Evolutionary conservation across 2,113 vertebrate genomes (phyloP).

Genomic region (Lampris megalopsis): DNA sequence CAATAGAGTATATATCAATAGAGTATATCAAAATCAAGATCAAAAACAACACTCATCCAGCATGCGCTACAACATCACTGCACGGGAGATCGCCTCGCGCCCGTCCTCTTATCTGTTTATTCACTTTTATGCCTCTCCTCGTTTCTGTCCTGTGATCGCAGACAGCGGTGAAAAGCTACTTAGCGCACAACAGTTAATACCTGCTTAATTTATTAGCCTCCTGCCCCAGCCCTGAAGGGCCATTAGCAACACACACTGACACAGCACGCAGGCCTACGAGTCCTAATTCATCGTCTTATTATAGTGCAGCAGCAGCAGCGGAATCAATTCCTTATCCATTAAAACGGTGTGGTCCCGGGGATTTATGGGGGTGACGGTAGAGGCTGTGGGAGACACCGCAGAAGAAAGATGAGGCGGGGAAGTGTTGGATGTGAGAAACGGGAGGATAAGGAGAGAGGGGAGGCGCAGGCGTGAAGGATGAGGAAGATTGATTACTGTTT

Average conservation of each 20-base stretch:
- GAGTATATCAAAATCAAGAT: too few relatives aligned
- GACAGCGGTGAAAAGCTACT: slow-evolving; percentile 65
- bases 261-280: slow-evolving; percentile 93
- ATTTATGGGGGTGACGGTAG: slow-evolving; percentile 87
- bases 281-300: slow-evolving; percentile 99
- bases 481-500: slow-evolving; percentile 54
- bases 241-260: slow-evolving; percentile 98
- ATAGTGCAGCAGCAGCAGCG: slow-evolving; percentile 96
- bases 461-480: slow-evolving; percentile 75
- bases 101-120: background rate
- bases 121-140: background rate
- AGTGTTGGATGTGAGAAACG: slow-evolving; percentile 33
- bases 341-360: slow-evolving; percentile 95
- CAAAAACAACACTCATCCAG: too few relatives aligned
- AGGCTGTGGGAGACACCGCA: slow-evolving; percentile 64
- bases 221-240: slow-evolving; percentile 93
- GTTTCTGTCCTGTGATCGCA: slow-evolving; percentile 46
- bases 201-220: slow-evolving; percentile 99
- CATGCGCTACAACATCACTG: too few relatives aligned
- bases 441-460: slow-evolving; percentile 63
- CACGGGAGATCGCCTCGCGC: background rate
- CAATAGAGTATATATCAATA: too few relatives aligned
- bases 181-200: slow-evolving; percentile 98
- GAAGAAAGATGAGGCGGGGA: slow-evolving; percentile 58
- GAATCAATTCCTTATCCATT: slow-evolving; percentile 99